phyloP scores from a whole-genome alignment of 2,888 invertebrate genomes.

The Capitulum mitella region DNA sequence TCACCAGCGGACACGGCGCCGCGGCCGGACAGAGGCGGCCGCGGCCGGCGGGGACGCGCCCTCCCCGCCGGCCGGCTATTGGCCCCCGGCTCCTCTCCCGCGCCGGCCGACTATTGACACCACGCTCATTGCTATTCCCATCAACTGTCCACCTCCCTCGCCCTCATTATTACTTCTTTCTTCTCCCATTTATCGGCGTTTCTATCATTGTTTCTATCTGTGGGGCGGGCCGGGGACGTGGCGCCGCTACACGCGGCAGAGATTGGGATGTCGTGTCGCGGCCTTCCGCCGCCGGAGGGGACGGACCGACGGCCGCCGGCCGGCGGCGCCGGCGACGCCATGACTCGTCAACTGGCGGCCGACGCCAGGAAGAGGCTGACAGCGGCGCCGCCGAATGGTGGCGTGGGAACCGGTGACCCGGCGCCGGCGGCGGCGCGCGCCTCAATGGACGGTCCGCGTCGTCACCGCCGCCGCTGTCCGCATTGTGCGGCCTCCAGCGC shows the following conservation, averaged over 20 bases:
- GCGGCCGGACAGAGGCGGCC: too few relatives aligned
- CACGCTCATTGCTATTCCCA: conserved; percentile 21
- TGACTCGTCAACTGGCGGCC: not conserved
- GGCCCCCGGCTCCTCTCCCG: too few relatives aligned
- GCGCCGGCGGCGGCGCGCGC: not conserved
- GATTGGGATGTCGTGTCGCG: conserved; percentile 17
- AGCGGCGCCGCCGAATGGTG: not conserved
- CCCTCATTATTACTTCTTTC: conserved; percentile 21
- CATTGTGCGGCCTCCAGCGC: too few relatives aligned
- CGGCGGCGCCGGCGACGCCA: not conserved
- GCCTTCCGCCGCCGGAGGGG: conserved; percentile 7
- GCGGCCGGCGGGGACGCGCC: too few relatives aligned
- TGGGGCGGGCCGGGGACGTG: not conserved
- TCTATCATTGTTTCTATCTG: conserved; percentile 24
- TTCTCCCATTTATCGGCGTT: conserved; percentile 23
- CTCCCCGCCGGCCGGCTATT: too few relatives aligned
- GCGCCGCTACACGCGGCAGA: not conserved
- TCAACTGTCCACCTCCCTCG: conserved; percentile 25
- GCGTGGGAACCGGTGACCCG: conserved; percentile 17
- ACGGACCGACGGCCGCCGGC: not conserved
- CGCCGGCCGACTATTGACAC: conserved; percentile 11
- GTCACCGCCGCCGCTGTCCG: not conserved
- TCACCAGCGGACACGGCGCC: not conserved
- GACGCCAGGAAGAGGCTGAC: not conserved
- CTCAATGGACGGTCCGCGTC: not conserved